Conservation (phyloP, 2,113 vertebrate genomes). For the Nerophis lumbriciformis region DNA sequence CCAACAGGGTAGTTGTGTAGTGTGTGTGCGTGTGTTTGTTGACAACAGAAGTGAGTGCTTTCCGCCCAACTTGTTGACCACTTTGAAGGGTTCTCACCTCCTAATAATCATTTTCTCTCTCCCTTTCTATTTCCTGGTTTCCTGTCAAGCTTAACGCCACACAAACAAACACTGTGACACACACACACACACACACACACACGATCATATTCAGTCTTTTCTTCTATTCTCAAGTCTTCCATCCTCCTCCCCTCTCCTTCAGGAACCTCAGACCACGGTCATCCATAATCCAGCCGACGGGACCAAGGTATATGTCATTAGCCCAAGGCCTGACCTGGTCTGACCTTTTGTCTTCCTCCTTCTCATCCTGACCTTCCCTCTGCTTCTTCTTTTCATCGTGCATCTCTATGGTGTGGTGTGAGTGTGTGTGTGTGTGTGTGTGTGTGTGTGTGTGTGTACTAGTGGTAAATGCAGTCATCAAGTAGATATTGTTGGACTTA, state of each 20-base stretch:
- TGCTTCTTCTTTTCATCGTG: conserved; percentile 19
- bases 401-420: conserved; percentile 33
- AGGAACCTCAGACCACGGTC: conserved; percentile 75
- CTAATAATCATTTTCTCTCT: conserved; percentile 44
- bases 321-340: background rate
- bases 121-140: conserved; percentile 22
- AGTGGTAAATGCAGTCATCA: background rate
- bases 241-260: conserved; percentile 35
- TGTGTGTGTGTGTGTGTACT: conserved; percentile 11
- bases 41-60: conserved; percentile 34
- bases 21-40: background rate
- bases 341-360: background rate
- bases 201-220: conserved; percentile 2
- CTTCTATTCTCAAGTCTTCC: conserved; percentile 15
- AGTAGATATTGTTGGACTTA: too few species aligned
- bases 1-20: background rate
- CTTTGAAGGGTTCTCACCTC: conserved; percentile 35
- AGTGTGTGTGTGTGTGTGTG: conserved; percentile 3
- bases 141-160: conserved; percentile 26
- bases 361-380: background rate
- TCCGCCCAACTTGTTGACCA: conserved; percentile 40
- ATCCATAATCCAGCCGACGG: conserved; percentile 73
- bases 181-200: too few species aligned
- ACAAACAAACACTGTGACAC: background rate
- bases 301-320: conserved; percentile 61